phyloP scores from a whole-genome alignment of 2,888 invertebrate species.

The Lithophane ornitopus region DNA sequence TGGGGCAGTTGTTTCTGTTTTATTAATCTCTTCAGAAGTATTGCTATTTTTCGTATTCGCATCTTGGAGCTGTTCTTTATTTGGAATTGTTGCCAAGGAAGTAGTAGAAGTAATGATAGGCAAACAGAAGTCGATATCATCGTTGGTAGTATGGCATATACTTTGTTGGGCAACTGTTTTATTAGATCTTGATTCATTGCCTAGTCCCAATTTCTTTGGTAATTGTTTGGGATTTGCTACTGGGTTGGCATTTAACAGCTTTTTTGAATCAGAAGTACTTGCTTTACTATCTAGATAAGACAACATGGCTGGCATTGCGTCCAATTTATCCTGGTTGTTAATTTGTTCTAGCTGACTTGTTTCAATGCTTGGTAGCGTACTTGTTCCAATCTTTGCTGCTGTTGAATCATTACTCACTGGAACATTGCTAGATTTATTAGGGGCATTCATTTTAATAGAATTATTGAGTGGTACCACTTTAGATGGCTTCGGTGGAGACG shows the following conservation, averaged over 20 bases:
- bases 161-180: constrained; percentile 30
- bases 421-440: constrained; percentile 1
- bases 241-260: constrained; percentile 77
- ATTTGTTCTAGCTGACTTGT: constrained; percentile 10
- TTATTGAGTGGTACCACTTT: neutral
- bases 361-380: neutral
- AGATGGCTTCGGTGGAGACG: neutral
- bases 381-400: constrained; percentile 7
- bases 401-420: constrained; percentile 9
- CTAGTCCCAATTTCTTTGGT: constrained; percentile 70
- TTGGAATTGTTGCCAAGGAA: constrained; percentile 74
- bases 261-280: constrained; percentile 54
- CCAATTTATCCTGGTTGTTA: constrained; percentile 18
- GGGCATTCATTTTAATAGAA: neutral
- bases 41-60: constrained; percentile 4
- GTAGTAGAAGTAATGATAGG: constrained; percentile 82
- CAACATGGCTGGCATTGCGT: constrained; percentile 42
- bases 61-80: constrained; percentile 39
- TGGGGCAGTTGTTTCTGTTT: constrained; percentile 63
- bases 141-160: constrained; percentile 20
- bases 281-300: constrained; percentile 38
- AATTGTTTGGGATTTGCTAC: constrained; percentile 85
- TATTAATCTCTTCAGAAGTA: constrained; percentile 3
- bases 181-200: constrained; percentile 47
- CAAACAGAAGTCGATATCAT: constrained; percentile 67